Evolutionary conservation across 2,888 invertebrate species (phyloP).

Genomic region (Crematogaster levior): DNA sequence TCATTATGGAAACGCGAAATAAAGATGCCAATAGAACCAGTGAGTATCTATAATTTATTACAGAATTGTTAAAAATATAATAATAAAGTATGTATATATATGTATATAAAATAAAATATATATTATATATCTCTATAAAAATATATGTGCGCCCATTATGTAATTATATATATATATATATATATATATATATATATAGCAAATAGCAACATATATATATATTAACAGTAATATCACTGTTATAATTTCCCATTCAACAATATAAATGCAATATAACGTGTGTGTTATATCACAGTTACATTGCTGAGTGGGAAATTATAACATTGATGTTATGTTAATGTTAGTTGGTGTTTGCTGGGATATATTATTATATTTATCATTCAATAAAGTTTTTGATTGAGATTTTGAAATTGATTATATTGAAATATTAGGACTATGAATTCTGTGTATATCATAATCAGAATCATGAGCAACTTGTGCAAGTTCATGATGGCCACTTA

Average conservation of each 20-base stretch:
- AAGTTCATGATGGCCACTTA: slow-evolving; percentile 74
- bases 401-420: no score
- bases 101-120: no score
- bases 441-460: slow-evolving; percentile 81
- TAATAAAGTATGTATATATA: neutral
- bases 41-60: slow-evolving; percentile 54
- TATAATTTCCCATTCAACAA: no score
- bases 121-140: no score
- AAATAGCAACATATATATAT: no score
- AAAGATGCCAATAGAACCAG: slow-evolving; percentile 77
- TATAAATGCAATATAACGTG: no score
- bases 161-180: neutral
- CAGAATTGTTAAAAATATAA: neutral
- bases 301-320: no score
- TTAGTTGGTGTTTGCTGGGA: no score
- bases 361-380: neutral
- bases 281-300: no score
- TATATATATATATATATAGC: neutral
- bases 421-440: slow-evolving; percentile 79
- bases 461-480: slow-evolving; percentile 66
- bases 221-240: no score
- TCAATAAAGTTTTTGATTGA: neutral
- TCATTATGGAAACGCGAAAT: slow-evolving; percentile 77
- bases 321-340: no score
- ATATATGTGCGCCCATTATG: no score